These are phyloP conservation scores for Furcifer pardalis DNA, from an alignment of 2,797 vertebrate species.

Conservation along the genomic window DNA sequence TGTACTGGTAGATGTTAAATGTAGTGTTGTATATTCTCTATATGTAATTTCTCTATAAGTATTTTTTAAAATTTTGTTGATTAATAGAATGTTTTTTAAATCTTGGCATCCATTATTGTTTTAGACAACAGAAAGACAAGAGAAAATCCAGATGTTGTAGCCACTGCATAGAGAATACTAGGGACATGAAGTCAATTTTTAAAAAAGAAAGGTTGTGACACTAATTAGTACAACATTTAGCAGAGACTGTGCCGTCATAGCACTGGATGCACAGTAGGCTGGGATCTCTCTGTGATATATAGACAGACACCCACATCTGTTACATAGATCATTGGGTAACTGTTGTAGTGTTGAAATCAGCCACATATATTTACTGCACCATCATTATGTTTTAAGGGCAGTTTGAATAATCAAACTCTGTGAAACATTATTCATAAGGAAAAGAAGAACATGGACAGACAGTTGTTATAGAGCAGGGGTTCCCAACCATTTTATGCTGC, in stretches of 20 bases:
- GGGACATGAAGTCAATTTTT: conserved; percentile 4
- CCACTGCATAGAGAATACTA: neutral
- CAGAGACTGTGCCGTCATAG: neutral
- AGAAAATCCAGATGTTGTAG: neutral
- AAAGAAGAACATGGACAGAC: neutral
- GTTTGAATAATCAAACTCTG: neutral
- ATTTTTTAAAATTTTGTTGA: no score
- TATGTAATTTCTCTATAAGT: no score
- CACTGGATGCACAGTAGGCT: neutral
- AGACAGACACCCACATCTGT: neutral
- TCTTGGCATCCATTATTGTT: no score
- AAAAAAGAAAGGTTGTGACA: conserved; percentile 1
- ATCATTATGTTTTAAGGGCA: conserved; percentile 14
- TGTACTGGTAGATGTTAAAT: no score
- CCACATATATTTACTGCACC: conserved; percentile 14
- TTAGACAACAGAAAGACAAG: neutral
- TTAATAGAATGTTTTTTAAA: no score
- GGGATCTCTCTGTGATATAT: neutral
- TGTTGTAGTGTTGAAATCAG: conserved; percentile 18
- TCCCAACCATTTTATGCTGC: no score
- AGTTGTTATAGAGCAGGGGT: no score
- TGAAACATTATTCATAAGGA: neutral
- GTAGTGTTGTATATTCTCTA: no score
- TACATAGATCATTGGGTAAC: conserved; percentile 31
- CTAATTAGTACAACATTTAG: conserved; percentile 28